Percentiles rank a stretch among this genome's conserved stretches.
phyloP scores from a whole-genome alignment of 2,797 vertebrate species.

The Ptychadena robeensis region DNA sequence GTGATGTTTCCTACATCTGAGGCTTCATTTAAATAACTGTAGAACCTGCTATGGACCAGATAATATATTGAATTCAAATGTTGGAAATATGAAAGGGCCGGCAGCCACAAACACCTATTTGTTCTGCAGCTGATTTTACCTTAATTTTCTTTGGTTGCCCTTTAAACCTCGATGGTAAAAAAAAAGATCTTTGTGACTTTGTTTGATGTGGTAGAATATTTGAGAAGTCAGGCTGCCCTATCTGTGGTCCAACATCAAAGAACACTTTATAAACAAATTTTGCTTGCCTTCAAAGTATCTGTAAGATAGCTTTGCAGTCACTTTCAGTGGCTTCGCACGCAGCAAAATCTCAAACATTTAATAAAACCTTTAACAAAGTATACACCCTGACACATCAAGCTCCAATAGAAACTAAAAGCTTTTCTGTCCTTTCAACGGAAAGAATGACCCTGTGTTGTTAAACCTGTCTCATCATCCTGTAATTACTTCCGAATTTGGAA shows the following conservation, averaged over 20 bases:
- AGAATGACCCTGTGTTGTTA: background rate
- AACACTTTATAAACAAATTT: constrained; percentile 7
- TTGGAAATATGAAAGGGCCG: too few relatives aligned
- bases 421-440: background rate
- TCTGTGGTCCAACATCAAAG: constrained; percentile 20
- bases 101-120: too few relatives aligned
- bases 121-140: too few relatives aligned
- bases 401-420: background rate
- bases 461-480: background rate
- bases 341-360: constrained; percentile 13
- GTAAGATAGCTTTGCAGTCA: background rate
- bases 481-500: background rate
- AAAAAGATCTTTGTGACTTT: background rate
- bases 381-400: constrained; percentile 8
- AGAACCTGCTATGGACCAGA: too few relatives aligned
- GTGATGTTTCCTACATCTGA: too few relatives aligned
- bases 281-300: constrained; percentile 8
- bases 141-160: too few relatives aligned
- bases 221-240: background rate
- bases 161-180: background rate
- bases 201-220: background rate
- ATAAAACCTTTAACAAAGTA: constrained; percentile 10
- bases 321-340: background rate
- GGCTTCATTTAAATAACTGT: too few relatives aligned
- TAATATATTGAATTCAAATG: too few relatives aligned